A percentile compares a stretch with the other conserved stretches of the same genome.
Conservation (phyloP, 2,113 vertebrate species). For the Cheilinus undulatus region DNA sequence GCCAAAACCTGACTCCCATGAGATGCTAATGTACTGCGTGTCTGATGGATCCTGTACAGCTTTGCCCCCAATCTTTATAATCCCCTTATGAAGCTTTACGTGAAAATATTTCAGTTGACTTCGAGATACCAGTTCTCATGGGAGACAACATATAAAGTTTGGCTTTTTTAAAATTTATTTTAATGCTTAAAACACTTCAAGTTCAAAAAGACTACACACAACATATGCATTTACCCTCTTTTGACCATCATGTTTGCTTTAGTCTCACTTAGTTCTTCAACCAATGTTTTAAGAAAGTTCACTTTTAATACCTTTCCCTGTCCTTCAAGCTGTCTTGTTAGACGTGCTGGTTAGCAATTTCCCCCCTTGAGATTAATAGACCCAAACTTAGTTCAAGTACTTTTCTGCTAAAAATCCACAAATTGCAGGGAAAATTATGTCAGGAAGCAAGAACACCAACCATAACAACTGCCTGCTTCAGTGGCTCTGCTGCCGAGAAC, state of each 20-base stretch:
- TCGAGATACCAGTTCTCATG: background rate
- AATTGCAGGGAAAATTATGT: constrained; percentile 41
- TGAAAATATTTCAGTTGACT: background rate
- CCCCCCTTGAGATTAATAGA: constrained; percentile 22
- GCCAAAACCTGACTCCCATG: background rate
- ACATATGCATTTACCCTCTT: background rate
- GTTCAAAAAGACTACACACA: background rate
- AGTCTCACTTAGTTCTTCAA: constrained; percentile 6
- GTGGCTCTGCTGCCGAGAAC: constrained; percentile 31
- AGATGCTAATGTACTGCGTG: background rate
- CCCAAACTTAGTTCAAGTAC: background rate
- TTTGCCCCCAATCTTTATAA: background rate
- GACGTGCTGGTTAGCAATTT: background rate
- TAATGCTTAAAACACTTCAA: constrained; percentile 2
- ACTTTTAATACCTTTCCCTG: background rate
- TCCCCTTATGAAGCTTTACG: background rate
- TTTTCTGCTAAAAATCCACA: constrained; percentile 17
- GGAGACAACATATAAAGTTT: background rate
- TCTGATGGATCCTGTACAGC: background rate
- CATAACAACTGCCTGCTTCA: constrained; percentile 44
- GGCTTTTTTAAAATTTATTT: background rate
- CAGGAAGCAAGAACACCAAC: constrained; percentile 27
- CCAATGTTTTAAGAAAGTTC: background rate
- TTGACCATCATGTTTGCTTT: background rate
- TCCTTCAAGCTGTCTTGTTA: constrained; percentile 17